These are phyloP conservation scores for Cancer borealis DNA, from an alignment of 2,888 invertebrate species.

Conservation along the genomic window DNA sequence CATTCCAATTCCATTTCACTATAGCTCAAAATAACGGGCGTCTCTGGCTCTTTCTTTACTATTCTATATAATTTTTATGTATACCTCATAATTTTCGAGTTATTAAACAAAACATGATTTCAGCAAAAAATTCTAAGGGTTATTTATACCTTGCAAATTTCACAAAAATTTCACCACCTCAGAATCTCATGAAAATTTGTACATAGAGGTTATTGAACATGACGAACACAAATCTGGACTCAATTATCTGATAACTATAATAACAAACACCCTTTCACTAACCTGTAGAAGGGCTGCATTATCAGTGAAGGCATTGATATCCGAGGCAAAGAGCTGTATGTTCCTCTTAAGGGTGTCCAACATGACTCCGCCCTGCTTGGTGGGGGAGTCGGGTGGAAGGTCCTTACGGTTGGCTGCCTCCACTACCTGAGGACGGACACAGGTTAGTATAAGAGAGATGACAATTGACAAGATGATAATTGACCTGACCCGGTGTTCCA, in stretches of 20 bases:
- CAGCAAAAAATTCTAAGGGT: too few relatives aligned
- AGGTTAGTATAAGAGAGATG: too few relatives aligned
- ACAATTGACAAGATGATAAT: too few relatives aligned
- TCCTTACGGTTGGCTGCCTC: conserved; percentile 43
- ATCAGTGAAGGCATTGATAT: conserved; percentile 73
- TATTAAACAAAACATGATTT: too few relatives aligned
- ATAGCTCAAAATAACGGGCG: too few relatives aligned
- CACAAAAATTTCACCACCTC: background rate
- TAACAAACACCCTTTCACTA: background rate
- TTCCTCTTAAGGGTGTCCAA: conserved; percentile 82
- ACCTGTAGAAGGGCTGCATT: conserved; percentile 79
- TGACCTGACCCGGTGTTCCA: background rate
- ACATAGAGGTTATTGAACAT: too few relatives aligned
- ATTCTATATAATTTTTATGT: too few relatives aligned
- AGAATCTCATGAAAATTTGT: background rate
- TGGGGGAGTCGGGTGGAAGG: background rate
- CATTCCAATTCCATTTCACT: too few relatives aligned
- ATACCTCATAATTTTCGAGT: too few relatives aligned
- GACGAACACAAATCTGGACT: too few relatives aligned
- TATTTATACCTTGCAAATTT: too few relatives aligned
- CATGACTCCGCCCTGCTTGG: background rate
- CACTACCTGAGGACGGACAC: conserved; percentile 57
- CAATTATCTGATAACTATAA: background rate
- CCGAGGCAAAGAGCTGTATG: conserved; percentile 80
- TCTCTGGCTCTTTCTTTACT: too few relatives aligned